Percentiles rank a stretch among this genome's conserved stretches.
Evolutionary conservation across 2,888 invertebrate genomes (phyloP).

Genomic region (Cheilosia scutellata): DNA sequence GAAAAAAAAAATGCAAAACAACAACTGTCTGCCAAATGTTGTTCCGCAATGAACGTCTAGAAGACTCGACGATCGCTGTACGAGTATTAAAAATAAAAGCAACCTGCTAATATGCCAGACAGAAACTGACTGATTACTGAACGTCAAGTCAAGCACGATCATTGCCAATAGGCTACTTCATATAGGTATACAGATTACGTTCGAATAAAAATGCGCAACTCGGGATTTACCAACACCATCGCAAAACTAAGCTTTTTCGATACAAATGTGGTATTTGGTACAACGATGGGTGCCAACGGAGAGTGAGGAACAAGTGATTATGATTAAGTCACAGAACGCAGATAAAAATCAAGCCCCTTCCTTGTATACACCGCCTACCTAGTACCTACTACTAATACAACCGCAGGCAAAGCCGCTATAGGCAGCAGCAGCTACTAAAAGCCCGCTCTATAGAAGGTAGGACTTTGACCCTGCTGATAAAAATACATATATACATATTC

Average conservation of each 20-base stretch:
- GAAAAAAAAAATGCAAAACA: constrained; percentile 5
- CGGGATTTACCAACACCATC: constrained; percentile 28
- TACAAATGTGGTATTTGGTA: neutral
- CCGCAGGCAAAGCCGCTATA: constrained; percentile 1
- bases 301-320: constrained; percentile 27
- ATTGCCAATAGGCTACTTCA: constrained; percentile 8
- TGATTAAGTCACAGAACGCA: constrained; percentile 36
- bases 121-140: constrained; percentile 68
- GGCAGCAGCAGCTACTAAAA: constrained; percentile 27
- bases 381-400: constrained; percentile 28
- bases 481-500: constrained; percentile 31
- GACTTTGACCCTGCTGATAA: constrained; percentile 68
- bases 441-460: constrained; percentile 29
- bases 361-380: constrained; percentile 32
- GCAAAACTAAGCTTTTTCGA: constrained; percentile 45
- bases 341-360: constrained; percentile 61
- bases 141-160: constrained; percentile 50
- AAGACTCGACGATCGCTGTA: constrained; percentile 20
- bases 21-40: constrained; percentile 5
- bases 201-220: constrained; percentile 9
- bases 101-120: constrained; percentile 50
- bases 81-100: constrained; percentile 21
- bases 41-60: constrained; percentile 27
- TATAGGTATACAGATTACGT: constrained; percentile 12
- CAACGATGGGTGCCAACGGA: neutral